Evolutionary conservation across 1,140 invertebrate species (phyloP).

Genomic region (Charaxes varanes): DNA sequence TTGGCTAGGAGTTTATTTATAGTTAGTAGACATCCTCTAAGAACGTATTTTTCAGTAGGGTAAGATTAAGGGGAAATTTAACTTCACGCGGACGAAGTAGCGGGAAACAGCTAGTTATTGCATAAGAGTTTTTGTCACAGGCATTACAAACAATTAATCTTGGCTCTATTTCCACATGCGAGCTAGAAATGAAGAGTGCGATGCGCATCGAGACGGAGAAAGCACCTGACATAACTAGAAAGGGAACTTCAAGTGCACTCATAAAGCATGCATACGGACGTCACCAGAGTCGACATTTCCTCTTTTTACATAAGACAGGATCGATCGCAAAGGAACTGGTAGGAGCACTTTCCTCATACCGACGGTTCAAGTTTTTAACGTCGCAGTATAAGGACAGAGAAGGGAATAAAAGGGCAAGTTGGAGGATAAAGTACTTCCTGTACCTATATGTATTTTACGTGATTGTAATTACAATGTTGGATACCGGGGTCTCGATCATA

Average conservation of each 20-base stretch:
- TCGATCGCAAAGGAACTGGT: conserved; percentile 34
- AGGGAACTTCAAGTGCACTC: conserved; percentile 55
- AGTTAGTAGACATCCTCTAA: no score
- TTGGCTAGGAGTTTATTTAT: no score
- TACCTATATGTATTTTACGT: conserved; percentile 25
- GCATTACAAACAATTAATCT: no score
- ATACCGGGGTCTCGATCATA: conserved; percentile 10
- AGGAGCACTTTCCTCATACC: conserved; percentile 48
- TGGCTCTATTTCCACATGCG: conserved; percentile 23
- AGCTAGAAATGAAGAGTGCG: conserved; percentile 68
- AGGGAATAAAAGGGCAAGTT: conserved; percentile 21
- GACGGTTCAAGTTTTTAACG: conserved; percentile 41
- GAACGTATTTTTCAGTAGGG: not conserved
- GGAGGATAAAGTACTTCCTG: conserved; percentile 25
- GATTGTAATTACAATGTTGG: conserved; percentile 19
- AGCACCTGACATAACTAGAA: conserved; percentile 57
- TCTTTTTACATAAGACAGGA: conserved; percentile 33
- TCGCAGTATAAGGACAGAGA: no score
- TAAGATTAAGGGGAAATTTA: no score
- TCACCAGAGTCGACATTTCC: conserved; percentile 34
- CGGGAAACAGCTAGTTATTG: no score
- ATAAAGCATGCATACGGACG: conserved; percentile 30
- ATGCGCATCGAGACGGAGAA: conserved; percentile 60
- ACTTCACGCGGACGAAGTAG: no score
- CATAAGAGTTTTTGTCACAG: no score